Evolutionary conservation across 2,113 vertebrate species (phyloP).

Genomic region (Orthonyx spaldingii): DNA sequence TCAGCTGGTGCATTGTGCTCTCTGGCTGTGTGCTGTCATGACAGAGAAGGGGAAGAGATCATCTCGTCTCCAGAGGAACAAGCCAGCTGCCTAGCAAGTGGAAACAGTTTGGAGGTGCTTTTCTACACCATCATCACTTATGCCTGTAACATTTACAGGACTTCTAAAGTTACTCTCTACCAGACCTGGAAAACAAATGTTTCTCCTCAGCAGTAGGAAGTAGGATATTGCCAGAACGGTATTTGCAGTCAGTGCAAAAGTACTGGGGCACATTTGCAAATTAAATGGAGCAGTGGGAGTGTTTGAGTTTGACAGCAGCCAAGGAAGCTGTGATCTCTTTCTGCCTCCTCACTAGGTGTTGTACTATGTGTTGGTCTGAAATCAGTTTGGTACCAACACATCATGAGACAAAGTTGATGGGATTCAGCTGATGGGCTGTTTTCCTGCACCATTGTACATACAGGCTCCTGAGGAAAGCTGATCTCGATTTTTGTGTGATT

Average conservation of each 20-base stretch:
- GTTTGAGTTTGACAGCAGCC: not conserved
- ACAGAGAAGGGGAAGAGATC: conserved; percentile 8
- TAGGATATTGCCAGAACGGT: not conserved
- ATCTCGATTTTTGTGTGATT: not conserved
- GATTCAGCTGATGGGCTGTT: not conserved
- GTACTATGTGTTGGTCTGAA: not conserved
- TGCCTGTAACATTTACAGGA: not conserved
- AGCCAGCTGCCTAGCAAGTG: conserved; percentile 7
- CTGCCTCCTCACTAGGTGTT: not conserved
- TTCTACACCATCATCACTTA: not conserved
- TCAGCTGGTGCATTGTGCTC: conserved; percentile 32
- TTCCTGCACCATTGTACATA: not conserved
- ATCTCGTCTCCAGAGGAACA: conserved; percentile 26
- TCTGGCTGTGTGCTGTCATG: not conserved
- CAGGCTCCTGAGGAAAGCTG: not conserved
- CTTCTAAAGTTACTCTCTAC: not conserved
- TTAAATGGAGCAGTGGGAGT: not conserved
- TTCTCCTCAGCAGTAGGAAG: not conserved
- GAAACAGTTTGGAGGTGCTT: not conserved
- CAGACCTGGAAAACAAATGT: not conserved
- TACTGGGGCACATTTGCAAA: not conserved
- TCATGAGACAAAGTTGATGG: not conserved
- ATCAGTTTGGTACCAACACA: not conserved
- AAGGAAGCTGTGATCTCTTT: conserved; percentile 3
- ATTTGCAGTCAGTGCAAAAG: not conserved